Percentiles rank a stretch among this genome's conserved stretches.
These are phyloP conservation scores for Phanerotoma sp. DNA, from an alignment of 2,888 invertebrate genomes.

Conservation along the genomic window DNA sequence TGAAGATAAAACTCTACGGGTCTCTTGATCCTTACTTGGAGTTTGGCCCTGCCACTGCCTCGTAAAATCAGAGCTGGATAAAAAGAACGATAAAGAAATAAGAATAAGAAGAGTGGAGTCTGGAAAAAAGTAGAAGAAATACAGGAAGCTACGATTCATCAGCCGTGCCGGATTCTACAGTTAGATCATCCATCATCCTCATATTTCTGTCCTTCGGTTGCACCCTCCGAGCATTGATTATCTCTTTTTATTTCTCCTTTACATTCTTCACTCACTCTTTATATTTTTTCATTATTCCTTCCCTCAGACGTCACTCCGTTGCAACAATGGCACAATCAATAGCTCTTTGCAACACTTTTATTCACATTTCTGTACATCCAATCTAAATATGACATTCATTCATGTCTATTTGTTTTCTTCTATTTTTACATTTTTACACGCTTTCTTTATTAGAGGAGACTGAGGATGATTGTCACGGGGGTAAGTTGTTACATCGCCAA, in stretches of 20 bases:
- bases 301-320: not conserved
- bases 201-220: not conserved
- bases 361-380: not conserved
- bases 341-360: constrained; percentile 3
- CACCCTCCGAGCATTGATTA: not conserved
- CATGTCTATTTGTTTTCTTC: not conserved
- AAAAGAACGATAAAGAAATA: too few relatives aligned
- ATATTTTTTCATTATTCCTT: not conserved
- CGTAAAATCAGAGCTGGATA: too few relatives aligned
- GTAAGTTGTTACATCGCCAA: too few relatives aligned
- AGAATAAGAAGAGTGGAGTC: too few relatives aligned
- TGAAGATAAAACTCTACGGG: not conserved
- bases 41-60: too few relatives aligned
- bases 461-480: too few relatives aligned
- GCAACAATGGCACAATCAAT: constrained; percentile 20
- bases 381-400: not conserved
- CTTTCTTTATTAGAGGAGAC: too few relatives aligned
- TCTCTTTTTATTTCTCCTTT: not conserved
- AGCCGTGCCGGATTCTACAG: constrained; percentile 20
- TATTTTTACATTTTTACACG: not conserved
- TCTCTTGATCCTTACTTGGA: constrained; percentile 1
- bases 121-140: constrained; percentile 16
- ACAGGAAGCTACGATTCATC: constrained; percentile 25
- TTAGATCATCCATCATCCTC: constrained; percentile 20
- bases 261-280: not conserved